Base-by-base conservation (phyloP, 2,113 vertebrate species). In the Zeus faber region DNA sequence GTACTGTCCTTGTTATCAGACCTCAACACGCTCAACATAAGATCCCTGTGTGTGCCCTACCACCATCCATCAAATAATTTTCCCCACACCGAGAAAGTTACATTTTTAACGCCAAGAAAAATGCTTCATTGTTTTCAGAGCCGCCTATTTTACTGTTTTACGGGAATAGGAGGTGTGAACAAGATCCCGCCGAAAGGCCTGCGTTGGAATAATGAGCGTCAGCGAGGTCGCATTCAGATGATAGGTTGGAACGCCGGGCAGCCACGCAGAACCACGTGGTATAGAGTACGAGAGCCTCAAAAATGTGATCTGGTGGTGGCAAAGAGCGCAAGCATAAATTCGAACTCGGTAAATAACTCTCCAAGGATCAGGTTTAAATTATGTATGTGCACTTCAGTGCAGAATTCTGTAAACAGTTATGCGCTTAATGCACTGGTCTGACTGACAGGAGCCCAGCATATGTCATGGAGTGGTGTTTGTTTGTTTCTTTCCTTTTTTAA, bases 331-430 rank as follows among this genome's bases (percentile, higher is more conserved):
- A 63, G 72, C 54, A 62, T 62, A 60, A 62, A 72, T 70, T 74
- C 18, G 54, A 70, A 75, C 33, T 43, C 50, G 0, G 65, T 48
- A 63, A 72, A 67, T 52, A 72, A 65, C 55, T 81, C 82, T 73
- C 79, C 46, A 2, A 71, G 82, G 79, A 75, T 74, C 54, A 46
- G 18, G 52, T 54, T 64, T 87, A 69, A 87, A 87, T 87, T 79
- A 85, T 87, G 63, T 53, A 87, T 87, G 80, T 72, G 69, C 75
- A 79, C 70, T 80, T 84, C 82, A 86, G 76, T 67, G 60, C 72
- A 64, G 65, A 76, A 73, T 66, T 76, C 80, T 76, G 77, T 80
- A 77, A 85, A 85, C 80, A 79, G 80, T 79, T 87, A 80, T 81
- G 70, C 74, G 79, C 82, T 84, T 86, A 80, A 82, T 80, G 77